phyloP scores from a whole-genome alignment of 1,140 invertebrate genomes.

The Gyrodactylus salaris region DNA sequence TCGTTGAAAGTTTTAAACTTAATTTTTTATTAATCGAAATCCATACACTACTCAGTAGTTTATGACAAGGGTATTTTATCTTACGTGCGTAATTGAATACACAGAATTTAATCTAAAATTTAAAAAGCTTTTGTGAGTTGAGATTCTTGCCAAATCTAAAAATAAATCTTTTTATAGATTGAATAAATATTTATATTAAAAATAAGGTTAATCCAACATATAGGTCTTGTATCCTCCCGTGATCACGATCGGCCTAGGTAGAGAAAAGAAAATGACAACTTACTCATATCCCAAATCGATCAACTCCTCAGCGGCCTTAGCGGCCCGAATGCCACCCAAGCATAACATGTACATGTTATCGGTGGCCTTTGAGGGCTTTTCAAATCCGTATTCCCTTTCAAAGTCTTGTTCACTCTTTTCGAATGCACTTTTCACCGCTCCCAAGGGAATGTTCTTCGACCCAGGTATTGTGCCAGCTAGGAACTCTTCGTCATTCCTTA shows the following conservation, averaged over 20 bases:
- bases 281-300: background rate
- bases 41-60: too few relatives aligned
- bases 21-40: too few relatives aligned
- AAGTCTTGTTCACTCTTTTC: background rate
- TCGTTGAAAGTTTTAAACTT: too few relatives aligned
- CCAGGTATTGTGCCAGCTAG: background rate
- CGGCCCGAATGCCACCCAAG: background rate
- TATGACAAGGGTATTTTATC: too few relatives aligned
- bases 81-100: too few relatives aligned
- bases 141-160: background rate
- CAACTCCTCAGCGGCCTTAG: background rate
- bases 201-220: background rate
- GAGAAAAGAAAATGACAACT: background rate
- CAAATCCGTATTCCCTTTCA: background rate
- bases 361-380: background rate
- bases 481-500: background rate
- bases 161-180: background rate
- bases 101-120: too few relatives aligned
- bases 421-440: background rate
- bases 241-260: background rate
- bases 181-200: background rate
- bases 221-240: background rate
- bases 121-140: too few relatives aligned
- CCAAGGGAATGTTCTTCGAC: background rate
- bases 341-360: background rate